These are phyloP conservation scores for Nannobrachium achirus DNA, from an alignment of 2,113 vertebrate genomes.

Conservation along the genomic window DNA sequence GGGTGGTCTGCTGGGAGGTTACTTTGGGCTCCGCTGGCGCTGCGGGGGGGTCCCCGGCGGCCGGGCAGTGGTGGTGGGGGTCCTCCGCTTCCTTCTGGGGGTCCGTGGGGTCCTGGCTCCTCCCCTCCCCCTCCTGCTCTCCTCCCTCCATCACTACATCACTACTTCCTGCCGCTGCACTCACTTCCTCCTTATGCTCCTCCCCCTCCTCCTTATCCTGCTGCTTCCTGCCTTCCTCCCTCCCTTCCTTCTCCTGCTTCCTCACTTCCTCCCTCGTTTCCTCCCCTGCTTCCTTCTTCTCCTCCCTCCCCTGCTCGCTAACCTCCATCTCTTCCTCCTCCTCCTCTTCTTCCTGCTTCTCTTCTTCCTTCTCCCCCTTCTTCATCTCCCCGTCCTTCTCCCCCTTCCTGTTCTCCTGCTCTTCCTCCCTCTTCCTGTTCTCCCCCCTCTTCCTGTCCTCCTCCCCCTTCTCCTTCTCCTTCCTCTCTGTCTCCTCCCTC, in stretches of 20 bases:
- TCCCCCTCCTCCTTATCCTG: constrained; percentile 76
- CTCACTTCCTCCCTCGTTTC: constrained; percentile 73
- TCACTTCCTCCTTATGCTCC: constrained; percentile 73
- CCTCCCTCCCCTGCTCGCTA: constrained; percentile 83
- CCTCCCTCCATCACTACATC: constrained; percentile 62
- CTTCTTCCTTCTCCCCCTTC: constrained; percentile 81
- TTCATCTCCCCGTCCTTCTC: constrained; percentile 80
- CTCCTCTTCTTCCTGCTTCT: constrained; percentile 81
- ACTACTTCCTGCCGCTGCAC: no score
- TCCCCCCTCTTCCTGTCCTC: constrained; percentile 58
- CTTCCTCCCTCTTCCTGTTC: constrained; percentile 72
- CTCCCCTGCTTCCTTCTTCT: constrained; percentile 76
- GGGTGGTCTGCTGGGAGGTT: constrained; percentile 19
- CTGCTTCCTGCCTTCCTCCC: constrained; percentile 73
- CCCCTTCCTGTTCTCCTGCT: constrained; percentile 61
- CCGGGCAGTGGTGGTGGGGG: neutral
- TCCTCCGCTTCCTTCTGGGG: constrained; percentile 24
- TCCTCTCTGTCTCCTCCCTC: constrained; percentile 81
- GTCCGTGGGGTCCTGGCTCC: constrained; percentile 65
- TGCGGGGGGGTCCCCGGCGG: constrained; percentile 2
- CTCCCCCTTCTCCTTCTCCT: constrained; percentile 75
- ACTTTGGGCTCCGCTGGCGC: constrained; percentile 7
- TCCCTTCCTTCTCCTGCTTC: constrained; percentile 58
- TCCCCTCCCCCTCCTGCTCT: constrained; percentile 41
- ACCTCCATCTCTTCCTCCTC: constrained; percentile 85